Base-by-base conservation (phyloP, 2,888 invertebrate genomes). In the Tiphia femorata region DNA sequence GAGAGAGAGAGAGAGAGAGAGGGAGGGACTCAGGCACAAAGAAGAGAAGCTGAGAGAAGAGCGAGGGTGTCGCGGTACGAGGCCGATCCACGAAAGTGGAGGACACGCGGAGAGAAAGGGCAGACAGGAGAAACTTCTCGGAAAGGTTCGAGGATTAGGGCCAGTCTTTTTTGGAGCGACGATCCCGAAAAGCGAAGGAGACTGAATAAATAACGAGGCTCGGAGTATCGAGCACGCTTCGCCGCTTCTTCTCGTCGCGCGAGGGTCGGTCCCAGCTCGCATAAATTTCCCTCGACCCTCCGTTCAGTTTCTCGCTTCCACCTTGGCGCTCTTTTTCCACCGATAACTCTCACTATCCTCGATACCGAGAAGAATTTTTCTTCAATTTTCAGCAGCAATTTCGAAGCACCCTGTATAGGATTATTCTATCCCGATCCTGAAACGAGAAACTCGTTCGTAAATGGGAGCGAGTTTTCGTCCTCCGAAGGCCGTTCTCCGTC, bases 401-500 rank as follows among this genome's bases (percentile, higher is more conserved):
- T n/a, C n/a, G n/a, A n/a, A n/a, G n/a, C n/a, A n/a, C n/a, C n/a
- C n/a, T n/a, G n/a, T n/a, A n/a, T n/a, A n/a, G n/a, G n/a, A 25
- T 25, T 25, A 8, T 6, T 25, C 25, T 4, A 25, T 25, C 25
- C 25, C 25, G 25, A 25, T 4, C 5, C 25, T 25, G 25, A 5
- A 25, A 8, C 2, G 7, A 37, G 21, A 29, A 46, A 53, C 54
- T 37, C 44, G 52, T 60, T 67, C 57, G 30, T 21, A 44, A 42
- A 19, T 35, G 6, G 40, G 19, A 20, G 35, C 57, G 55, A 62
- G 67, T 67, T 49, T 62, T 41, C 62, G 67, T 59, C 66, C 66
- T 70, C 58, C 46, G 67, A 74, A 74, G 72, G 74, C 49, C 68
- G 60, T 58, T 62, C 56, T 40, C 52, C 54, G 64, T 43, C 50